Evolutionary conservation across 2,113 vertebrate genomes (phyloP).

Genomic region (Vireo altiloquus): DNA sequence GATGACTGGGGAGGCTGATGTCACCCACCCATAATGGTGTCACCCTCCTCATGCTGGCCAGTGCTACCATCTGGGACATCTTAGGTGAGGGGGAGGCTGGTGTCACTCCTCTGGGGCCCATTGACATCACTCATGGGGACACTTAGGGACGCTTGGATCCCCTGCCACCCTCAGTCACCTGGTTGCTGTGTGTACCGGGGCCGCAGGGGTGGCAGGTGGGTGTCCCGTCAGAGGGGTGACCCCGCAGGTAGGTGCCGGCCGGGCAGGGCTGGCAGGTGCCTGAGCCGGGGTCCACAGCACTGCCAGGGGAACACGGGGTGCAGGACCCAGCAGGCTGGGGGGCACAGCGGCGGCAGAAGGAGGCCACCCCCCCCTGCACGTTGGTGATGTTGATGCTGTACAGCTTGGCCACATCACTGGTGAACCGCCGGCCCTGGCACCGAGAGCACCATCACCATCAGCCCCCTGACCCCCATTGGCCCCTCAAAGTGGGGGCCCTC

Average conservation of each 20-base stretch:
- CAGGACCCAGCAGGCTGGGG: conserved; percentile 73
- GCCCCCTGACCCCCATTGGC: accelerated
- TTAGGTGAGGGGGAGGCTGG: background rate
- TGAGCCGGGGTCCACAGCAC: conserved; percentile 75
- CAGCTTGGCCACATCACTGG: conserved; percentile 84
- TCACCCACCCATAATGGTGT: background rate
- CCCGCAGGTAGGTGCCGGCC: conserved; percentile 76
- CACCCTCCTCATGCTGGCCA: background rate
- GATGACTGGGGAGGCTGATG: background rate
- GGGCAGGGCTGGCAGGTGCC: conserved; percentile 82
- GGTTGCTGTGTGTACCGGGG: conserved; percentile 82
- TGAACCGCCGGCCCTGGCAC: conserved; percentile 82
- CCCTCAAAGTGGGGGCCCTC: background rate
- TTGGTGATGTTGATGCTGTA: conserved; percentile 91
- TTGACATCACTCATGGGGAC: background rate
- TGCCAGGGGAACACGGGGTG: conserved; percentile 82
- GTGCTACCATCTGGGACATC: background rate
- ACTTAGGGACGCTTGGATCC: background rate
- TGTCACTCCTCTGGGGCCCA: conserved; percentile 58
- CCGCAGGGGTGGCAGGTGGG: conserved; percentile 83
- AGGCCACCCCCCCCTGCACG: conserved; percentile 85
- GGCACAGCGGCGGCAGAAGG: conserved; percentile 85
- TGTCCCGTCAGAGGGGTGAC: conserved; percentile 75
- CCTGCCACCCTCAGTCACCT: conserved; percentile 63
- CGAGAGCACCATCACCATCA: background rate